Percentiles rank a stretch among this genome's conserved stretches.
Evolutionary conservation across 2,113 vertebrate species (phyloP).

Genomic region (Pogonocichla stellata): DNA sequence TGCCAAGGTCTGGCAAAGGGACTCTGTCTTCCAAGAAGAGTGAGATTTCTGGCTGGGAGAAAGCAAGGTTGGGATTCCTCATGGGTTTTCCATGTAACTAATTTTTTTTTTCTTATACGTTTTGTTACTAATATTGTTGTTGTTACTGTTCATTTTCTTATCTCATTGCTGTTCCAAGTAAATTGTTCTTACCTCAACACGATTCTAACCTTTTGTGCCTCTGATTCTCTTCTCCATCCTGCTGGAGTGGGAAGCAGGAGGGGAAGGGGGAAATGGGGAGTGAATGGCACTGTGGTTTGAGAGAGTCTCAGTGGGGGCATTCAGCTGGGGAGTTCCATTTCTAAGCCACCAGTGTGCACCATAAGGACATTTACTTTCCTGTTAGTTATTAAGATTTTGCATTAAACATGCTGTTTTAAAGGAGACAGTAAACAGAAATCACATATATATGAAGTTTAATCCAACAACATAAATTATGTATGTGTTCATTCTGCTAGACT

Average conservation of each 20-base stretch:
- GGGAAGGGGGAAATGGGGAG: background rate
- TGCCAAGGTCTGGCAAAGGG: background rate
- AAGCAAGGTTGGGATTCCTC: background rate
- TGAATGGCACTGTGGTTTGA: background rate
- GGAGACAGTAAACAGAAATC: background rate
- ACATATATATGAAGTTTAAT: background rate
- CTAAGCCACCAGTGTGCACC: background rate
- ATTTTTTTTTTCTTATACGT: background rate
- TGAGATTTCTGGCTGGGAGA: background rate
- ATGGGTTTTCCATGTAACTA: background rate
- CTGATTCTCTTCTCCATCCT: background rate
- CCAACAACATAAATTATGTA: background rate
- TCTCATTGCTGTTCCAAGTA: background rate
- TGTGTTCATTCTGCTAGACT: background rate
- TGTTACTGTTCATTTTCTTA: background rate
- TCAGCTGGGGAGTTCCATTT: background rate
- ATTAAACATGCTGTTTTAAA: background rate
- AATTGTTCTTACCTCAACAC: background rate
- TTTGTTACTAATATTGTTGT: background rate
- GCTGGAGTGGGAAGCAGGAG: background rate
- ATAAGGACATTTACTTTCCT: background rate
- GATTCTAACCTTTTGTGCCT: background rate
- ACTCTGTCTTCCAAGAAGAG: background rate
- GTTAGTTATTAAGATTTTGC: background rate
- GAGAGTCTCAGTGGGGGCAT: rapidly evolving